Evolutionary conservation across 1,140 invertebrate genomes (phyloP).

Genomic region (Pantala flavescens): DNA sequence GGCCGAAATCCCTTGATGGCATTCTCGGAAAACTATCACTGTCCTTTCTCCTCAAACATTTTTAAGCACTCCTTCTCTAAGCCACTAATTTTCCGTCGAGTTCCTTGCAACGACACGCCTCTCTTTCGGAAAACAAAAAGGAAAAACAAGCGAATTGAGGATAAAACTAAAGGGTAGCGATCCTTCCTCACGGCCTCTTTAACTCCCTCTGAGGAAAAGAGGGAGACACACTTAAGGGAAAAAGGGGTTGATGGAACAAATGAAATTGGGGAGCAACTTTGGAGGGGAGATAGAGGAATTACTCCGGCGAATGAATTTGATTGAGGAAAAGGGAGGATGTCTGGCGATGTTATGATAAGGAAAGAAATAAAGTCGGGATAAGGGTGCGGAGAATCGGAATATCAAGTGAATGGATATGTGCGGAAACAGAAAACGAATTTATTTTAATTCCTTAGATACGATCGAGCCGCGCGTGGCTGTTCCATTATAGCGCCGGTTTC

Average conservation of each 20-base stretch:
- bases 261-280: background rate
- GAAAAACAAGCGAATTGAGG: background rate
- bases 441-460: no score
- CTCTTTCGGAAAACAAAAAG: background rate
- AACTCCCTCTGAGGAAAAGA: background rate
- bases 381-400: background rate
- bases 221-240: background rate
- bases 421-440: background rate
- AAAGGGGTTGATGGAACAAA: background rate
- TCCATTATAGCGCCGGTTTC: no score
- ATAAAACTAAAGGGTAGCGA: background rate
- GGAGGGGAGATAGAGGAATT: background rate
- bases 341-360: background rate
- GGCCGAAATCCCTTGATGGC: no score
- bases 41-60: background rate
- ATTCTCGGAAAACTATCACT: background rate
- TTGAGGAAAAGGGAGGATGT: background rate
- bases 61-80: background rate
- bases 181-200: background rate
- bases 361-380: background rate
- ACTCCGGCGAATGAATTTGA: background rate
- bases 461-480: no score
- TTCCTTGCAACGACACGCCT: background rate
- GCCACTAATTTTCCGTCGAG: background rate
- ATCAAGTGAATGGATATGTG: background rate